Percentiles rank a stretch among this genome's conserved stretches.
Conservation (phyloP, 1,140 invertebrate genomes). For the Drosophila murphyi region DNA sequence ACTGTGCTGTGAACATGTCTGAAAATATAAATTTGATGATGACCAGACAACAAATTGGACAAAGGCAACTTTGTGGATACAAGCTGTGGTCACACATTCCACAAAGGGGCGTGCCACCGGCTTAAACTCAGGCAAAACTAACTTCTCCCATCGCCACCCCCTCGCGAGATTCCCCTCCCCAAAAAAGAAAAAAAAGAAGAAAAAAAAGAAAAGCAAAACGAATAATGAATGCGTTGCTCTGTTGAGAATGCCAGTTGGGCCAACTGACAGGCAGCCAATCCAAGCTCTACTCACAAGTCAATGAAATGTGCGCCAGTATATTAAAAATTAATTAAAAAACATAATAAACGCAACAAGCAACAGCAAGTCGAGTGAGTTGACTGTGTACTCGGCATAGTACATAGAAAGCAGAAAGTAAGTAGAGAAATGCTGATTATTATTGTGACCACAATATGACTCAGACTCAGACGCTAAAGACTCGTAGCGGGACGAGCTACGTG, state of each 20-base stretch:
- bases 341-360: constrained; percentile 4
- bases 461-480: background rate
- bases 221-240: constrained; percentile 49
- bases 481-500: constrained; percentile 52
- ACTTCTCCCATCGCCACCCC: background rate
- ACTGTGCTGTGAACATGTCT: background rate
- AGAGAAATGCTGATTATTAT: constrained; percentile 72
- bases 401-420: constrained; percentile 62
- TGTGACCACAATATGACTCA: constrained; percentile 50
- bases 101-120: constrained; percentile 42
- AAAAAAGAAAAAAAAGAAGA: constrained; percentile 15
- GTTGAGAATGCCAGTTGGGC: background rate
- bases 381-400: background rate
- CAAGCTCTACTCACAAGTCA: constrained; percentile 17
- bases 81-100: constrained; percentile 35
- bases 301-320: constrained; percentile 33
- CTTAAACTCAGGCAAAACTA: background rate
- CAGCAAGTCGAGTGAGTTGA: background rate
- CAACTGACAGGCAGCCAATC: constrained; percentile 17
- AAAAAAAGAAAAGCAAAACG: constrained; percentile 38
- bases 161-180: background rate
- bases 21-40: constrained; percentile 35
- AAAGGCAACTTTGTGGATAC: constrained; percentile 29
- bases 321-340: constrained; percentile 76
- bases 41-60: constrained; percentile 54